Base-by-base conservation (phyloP, 1,140 invertebrate genomes). In the Mactra quadrangularis region DNA sequence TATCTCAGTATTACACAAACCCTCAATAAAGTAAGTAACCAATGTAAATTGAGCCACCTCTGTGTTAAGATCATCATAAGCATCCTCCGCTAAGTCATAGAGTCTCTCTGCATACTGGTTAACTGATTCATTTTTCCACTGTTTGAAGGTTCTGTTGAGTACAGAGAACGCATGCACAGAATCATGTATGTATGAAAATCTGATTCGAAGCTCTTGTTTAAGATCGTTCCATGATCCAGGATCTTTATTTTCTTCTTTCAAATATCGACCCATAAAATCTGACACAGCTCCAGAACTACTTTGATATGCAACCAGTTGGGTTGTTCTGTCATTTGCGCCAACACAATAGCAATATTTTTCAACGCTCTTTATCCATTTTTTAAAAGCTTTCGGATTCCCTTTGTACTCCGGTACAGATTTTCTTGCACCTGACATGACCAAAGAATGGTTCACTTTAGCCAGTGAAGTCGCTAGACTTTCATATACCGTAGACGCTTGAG, bases 201-300 rank as follows among this genome's bases (percentile, higher is more conserved):
- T 64, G 3, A 41, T 19, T 27, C 27, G 22, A 53, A 78, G 55
- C 38, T 78, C 62, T 25, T 3, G 13, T 25, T 78, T 66, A 38
- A 78, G 57, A n/a, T n/a, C n/a, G n/a, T n/a, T n/a, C 1, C 22
- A 3, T 33, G n/a, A n/a, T 17, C 33, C 66, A 33, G 27, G 35
- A 7, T 45, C 47, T 9, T 41, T 4, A 9, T 38, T 27, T 29
- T 68, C 2, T 13, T 13, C 33, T 3, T 31, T 25, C 19, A 57
- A 29, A 31, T 74, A 74, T 74, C 70, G 15, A 35, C 57, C 15
- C 31, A 74, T 57, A 50, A 33, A 74, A 22, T 33, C 70, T n/a
- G 15, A 38, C 25, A 74, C 70, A 22, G 53, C 33, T 15, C 70
- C 70, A 38, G 3, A 33, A 19, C 47, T 53, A n/a, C 50, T 57